A percentile compares a stretch with the other conserved stretches of the same genome.
phyloP scores from a whole-genome alignment of 1,140 invertebrate genomes.

The Bombyx mori region ASM3026992v2 NC_085116.1:6328501-6329000 shows the following conservation, averaged over 20 bases:
- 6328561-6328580: neutral
- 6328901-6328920: conserved; percentile 58
- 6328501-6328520: neutral
- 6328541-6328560: neutral
- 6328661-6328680: too few species aligned
- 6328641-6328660: too few species aligned
- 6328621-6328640: too few species aligned
- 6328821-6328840: conserved; percentile 64
- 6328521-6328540: conserved; percentile 2
- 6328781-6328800: conserved; percentile 70
- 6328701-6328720: too few species aligned
- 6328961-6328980: too few species aligned
- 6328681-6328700: too few species aligned
- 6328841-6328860: conserved; percentile 67
- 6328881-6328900: conserved; percentile 53
- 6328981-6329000: too few species aligned
- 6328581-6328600: neutral
- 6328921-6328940: conserved; percentile 45
- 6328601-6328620: too few species aligned
- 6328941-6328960: neutral
- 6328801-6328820: conserved; percentile 64
- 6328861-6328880: conserved; percentile 71
- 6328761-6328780: conserved; percentile 62
- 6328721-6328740: conserved; percentile 46
- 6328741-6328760: conserved; percentile 55